A percentile compares a stretch with the other conserved stretches of the same genome.
phyloP scores from a whole-genome alignment of 1,140 invertebrate species.

The Uloborus diversus region DNA sequence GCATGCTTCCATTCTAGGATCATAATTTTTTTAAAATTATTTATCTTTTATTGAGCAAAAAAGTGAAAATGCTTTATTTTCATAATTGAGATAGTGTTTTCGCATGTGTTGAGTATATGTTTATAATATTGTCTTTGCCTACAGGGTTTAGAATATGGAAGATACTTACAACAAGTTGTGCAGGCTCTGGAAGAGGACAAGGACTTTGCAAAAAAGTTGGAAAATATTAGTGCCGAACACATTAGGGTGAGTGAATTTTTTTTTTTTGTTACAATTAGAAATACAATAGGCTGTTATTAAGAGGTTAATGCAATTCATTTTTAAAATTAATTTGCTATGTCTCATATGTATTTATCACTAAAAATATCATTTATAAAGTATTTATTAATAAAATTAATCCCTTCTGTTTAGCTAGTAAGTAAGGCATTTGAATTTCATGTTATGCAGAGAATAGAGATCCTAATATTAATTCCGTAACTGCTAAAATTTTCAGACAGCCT shows the following conservation, averaged over 20 bases:
- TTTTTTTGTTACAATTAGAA: too few species aligned
- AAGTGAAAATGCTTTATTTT: not conserved
- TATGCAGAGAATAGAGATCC: too few species aligned
- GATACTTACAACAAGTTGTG: slow-evolving; percentile 87
- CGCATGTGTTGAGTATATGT: not conserved
- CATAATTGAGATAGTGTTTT: not conserved
- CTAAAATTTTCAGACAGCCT: too few species aligned
- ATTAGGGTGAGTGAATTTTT: slow-evolving; percentile 73
- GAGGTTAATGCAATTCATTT: too few species aligned
- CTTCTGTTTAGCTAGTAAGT: too few species aligned
- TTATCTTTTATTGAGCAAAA: not conserved
- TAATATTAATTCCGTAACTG: too few species aligned
- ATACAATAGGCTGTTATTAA: too few species aligned
- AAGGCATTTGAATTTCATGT: too few species aligned
- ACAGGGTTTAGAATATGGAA: slow-evolving; percentile 77
- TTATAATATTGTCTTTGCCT: not conserved
- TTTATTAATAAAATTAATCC: too few species aligned
- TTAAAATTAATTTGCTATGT: too few species aligned
- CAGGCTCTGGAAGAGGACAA: slow-evolving; percentile 83
- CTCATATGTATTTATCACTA: too few species aligned
- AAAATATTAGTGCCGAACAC: slow-evolving; percentile 81
- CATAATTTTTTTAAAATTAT: not conserved
- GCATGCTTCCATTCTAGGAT: not conserved
- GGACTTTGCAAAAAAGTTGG: slow-evolving; percentile 81
- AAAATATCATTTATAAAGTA: too few species aligned